Conservation (phyloP, 2,797 vertebrate genomes). For the Carapus acus region DNA sequence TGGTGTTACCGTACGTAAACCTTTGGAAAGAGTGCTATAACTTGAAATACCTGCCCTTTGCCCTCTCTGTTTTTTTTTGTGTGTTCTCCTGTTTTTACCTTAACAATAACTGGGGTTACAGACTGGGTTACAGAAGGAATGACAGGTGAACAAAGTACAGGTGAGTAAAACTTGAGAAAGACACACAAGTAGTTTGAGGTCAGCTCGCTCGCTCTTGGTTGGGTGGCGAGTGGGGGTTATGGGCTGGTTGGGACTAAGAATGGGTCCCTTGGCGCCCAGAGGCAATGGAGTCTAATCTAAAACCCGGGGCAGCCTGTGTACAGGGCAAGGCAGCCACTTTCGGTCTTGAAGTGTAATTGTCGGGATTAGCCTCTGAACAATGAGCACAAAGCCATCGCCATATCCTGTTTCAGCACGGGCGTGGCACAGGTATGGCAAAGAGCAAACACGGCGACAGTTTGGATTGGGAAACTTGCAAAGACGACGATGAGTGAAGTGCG, state of each 20-base stretch:
- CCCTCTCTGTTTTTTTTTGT: conserved; percentile 45
- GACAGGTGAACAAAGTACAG: conserved; percentile 65
- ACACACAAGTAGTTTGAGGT: conserved; percentile 41
- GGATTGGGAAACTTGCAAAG: conserved; percentile 24
- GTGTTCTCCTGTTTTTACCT: conserved; percentile 55
- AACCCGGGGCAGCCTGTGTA: conserved; percentile 47
- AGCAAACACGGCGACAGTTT: conserved; percentile 48
- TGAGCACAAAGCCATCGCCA: conserved; percentile 64
- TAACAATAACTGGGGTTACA: conserved; percentile 54
- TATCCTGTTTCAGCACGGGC: conserved; percentile 67
- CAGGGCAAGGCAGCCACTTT: conserved; percentile 59
- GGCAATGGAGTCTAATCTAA: conserved; percentile 48
- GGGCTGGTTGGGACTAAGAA: conserved; percentile 13
- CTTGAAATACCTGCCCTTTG: conserved; percentile 71
- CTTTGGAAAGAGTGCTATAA: conserved; percentile 38
- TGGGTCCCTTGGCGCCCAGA: conserved; percentile 28
- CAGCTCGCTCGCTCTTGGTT: conserved; percentile 13
- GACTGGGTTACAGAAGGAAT: conserved; percentile 37
- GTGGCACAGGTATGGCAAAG: conserved; percentile 50
- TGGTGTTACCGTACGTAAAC: conserved; percentile 34
- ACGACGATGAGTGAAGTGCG: conserved; percentile 21
- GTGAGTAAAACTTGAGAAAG: conserved; percentile 57
- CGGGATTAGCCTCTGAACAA: conserved; percentile 70
- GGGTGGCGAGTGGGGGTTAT: conserved; percentile 8
- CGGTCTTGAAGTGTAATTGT: conserved; percentile 70